Evolutionary conservation across 2,888 invertebrate species (phyloP), one percentile per base, ranked within the genome.

Genomic region (Apotomis betuletana): DNA sequence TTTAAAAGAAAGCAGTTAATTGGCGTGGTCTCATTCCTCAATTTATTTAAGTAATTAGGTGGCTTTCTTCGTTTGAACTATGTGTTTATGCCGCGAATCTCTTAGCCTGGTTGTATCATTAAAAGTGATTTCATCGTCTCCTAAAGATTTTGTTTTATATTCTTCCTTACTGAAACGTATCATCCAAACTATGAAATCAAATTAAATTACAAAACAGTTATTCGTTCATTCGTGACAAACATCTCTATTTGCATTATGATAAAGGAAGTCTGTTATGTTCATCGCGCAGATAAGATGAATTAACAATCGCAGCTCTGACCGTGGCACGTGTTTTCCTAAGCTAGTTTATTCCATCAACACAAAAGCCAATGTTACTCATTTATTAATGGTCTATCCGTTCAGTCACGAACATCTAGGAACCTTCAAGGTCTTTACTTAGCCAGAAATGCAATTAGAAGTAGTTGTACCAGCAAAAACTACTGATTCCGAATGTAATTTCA

Each of bases 351-450:
- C 81, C 78, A 80, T 81, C 77, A 79, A 79, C 82, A 81, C 80
- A 80, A 84, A 80, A 82, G 77, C 76, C 76, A 75, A 63, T 79
- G 76, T 80, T 81, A 80, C 77, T 82, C 81, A 80, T 81, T 79
- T 80, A 79, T 83, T 82, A 81, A 76, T 77, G 79, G 80, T 81
- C 76, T 77, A 81, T 80, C 81, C 79, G 79, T 77, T 81, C 83
- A 84, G 88, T 88, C 89, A 89, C 89, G 88, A 89, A 79, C 78
- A 68, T 73, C 74, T 76, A 78, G 74, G 76, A 67, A 78, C 77
- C 58, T 75, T 81, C 88, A 88, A 89, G 88, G 87, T 78, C 79
- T 74, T 65, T 49, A 80, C 83, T 84, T 78, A 83, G 84, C 83
- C 82, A 84, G 83, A 85, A 86, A 81, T 79, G 85, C 84, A 85